These are phyloP conservation scores for Chrysaora quinquecirrha DNA, from an alignment of 30 jellyfish, hydroid and myxozoan genomes.

Conservation along the genomic window DNA sequence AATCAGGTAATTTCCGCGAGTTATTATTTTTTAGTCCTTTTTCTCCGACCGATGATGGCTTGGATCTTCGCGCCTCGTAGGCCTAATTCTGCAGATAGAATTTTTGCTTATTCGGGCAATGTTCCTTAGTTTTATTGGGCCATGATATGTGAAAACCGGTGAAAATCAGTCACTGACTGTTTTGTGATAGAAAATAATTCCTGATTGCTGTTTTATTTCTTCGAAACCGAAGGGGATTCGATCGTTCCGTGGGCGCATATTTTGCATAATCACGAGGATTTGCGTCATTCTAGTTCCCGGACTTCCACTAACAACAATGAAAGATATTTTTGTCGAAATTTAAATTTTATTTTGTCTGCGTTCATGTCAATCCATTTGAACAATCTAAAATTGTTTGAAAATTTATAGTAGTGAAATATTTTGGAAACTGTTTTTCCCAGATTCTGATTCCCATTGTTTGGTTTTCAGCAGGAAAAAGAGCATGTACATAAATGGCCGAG, in stretches of 20 bases:
- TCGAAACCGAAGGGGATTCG: constrained; percentile 81
- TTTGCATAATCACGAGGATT: constrained; percentile 55
- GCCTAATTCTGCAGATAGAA: not conserved
- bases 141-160: not conserved
- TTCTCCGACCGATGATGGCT: not conserved
- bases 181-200: constrained; percentile 55
- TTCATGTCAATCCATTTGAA: too few relatives aligned
- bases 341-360: too few relatives aligned
- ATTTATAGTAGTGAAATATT: too few relatives aligned
- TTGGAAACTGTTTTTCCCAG: too few relatives aligned
- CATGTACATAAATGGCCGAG: too few relatives aligned
- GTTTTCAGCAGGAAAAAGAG: too few relatives aligned
- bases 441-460: too few relatives aligned
- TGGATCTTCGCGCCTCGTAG: not conserved
- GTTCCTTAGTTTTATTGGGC: not conserved
- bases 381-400: too few relatives aligned
- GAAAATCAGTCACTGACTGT: not conserved
- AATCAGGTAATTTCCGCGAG: not conserved
- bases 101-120: not conserved
- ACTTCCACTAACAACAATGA: constrained; percentile 5
- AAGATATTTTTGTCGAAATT: too few relatives aligned
- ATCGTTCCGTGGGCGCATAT: constrained; percentile 76
- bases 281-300: constrained; percentile 59
- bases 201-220: constrained; percentile 62
- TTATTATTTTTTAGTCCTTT: not conserved